Base-by-base conservation (phyloP, 2,888 invertebrate species). In the Formica aserva region DNA sequence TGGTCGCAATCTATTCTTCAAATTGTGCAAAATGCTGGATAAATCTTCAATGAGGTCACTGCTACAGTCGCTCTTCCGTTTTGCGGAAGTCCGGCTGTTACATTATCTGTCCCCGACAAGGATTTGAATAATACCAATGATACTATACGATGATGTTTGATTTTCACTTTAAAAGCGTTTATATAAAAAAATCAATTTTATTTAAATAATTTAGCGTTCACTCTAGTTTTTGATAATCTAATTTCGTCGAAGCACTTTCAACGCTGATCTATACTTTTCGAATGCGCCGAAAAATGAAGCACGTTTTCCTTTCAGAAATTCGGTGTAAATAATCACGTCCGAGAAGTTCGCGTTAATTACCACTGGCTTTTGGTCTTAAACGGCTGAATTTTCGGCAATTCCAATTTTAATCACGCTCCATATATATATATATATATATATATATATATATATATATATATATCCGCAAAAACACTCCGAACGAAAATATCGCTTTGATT, bases 41-140 rank as follows among this genome's bases (percentile, higher is more conserved):
- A 32, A 78, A 78, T 71, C 18, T 71, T n/a, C 41, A 29, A 77
- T 77, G 67, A 77, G 67, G 29, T 32, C 8, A 13, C n/a, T 11
- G 63, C 22, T 60, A 55, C 15, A 13, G 41, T 41, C n/a, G n/a
- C 67, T n/a, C 9, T 77, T 32, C 11, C 13, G 60, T 45, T 18
- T 60, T 32, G 41, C 57, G 32, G 13, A 69, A 69, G 71, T 60
- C 71, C 67, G n/a, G 4, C 38, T n/a, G n/a, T 74, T 22, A 72
- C 38, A 35, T 3, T 45, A 32, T 45, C 66, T 29, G 6, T 5
- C 15, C 41, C 9, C 15, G 55, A 38, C 11, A 41, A 48, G n/a
- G 11, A 62, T 15, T 22, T 38, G n/a, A 55, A 67, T 67, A 55
- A 55, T 55, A 45, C n/a, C 15, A 38, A 35, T 18, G 13, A 4